A percentile compares a stretch with the other conserved stretches of the same genome.
phyloP scores from a whole-genome alignment of 2,113 vertebrate species.

The Stegastes partitus region DNA sequence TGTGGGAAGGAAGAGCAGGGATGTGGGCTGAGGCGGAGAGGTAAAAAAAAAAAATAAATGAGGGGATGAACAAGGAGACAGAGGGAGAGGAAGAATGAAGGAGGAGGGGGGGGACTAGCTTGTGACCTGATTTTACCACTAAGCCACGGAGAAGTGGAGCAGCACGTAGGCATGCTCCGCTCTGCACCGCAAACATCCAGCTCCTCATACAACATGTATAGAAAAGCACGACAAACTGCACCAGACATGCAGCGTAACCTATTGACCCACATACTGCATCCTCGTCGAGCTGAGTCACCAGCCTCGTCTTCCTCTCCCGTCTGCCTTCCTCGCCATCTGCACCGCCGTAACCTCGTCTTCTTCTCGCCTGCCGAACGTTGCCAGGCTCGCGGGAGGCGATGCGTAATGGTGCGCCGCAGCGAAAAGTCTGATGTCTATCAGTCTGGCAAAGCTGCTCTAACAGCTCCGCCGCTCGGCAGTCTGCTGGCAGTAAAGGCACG shows the following conservation, averaged over 20 bases:
- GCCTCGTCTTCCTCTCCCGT: constrained; percentile 15
- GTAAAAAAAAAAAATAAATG: constrained; percentile 5
- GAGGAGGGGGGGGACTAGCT: constrained; percentile 29
- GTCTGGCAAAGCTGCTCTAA: constrained; percentile 34
- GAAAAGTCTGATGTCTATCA: constrained; percentile 44
- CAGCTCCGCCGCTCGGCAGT: constrained; percentile 22
- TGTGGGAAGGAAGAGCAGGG: neutral
- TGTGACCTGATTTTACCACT: constrained; percentile 79
- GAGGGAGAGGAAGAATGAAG: constrained; percentile 20
- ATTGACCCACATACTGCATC: constrained; percentile 46
- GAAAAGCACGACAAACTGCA: neutral
- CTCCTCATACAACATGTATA: constrained; percentile 17
- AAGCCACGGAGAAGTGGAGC: constrained; percentile 73
- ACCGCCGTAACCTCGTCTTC: constrained; percentile 1
- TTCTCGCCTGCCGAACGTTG: neutral
- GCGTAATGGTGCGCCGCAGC: constrained; percentile 10
- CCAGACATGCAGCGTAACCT: constrained; percentile 5
- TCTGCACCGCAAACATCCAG: constrained; percentile 32
- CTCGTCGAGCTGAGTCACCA: constrained; percentile 58
- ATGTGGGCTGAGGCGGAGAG: constrained; percentile 28
- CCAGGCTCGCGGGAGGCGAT: constrained; percentile 7
- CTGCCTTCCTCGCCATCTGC: constrained; percentile 16
- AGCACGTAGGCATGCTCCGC: constrained; percentile 37
- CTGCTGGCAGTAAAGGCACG: constrained; percentile 24
- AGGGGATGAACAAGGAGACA: constrained; percentile 23